A percentile compares a stretch with the other conserved stretches of the same genome.
These are phyloP conservation scores for Danaus plexippus DNA, from an alignment of 1,140 invertebrate species.

Conservation along the genomic window DNA sequence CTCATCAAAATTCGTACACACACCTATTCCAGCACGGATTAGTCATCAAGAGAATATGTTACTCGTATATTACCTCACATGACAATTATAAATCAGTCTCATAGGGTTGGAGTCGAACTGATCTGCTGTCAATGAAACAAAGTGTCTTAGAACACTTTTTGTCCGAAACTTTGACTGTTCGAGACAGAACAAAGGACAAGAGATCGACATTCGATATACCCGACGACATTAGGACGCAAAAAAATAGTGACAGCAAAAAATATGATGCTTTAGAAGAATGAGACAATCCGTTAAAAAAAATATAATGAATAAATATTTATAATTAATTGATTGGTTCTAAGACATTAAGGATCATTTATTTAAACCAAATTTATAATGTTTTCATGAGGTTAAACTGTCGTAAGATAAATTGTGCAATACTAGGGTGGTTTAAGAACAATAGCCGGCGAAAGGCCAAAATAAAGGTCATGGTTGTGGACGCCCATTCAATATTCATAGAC, in stretches of 20 bases:
- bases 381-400: not conserved
- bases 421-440: constrained; percentile 43
- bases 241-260: constrained; percentile 3
- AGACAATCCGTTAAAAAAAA: too few relatives aligned
- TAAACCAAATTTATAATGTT: not conserved
- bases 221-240: constrained; percentile 12
- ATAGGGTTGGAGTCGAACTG: constrained; percentile 26
- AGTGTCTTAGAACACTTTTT: constrained; percentile 28
- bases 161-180: constrained; percentile 20
- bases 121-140: constrained; percentile 35
- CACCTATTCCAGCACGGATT: too few relatives aligned
- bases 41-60: not conserved
- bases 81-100: constrained; percentile 11
- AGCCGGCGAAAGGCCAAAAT: constrained; percentile 46
- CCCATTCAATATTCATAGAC: constrained; percentile 56
- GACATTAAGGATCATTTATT: too few relatives aligned
- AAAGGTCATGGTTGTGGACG: constrained; percentile 51
- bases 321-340: too few relatives aligned
- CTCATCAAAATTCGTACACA: too few relatives aligned
- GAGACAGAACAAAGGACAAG: constrained; percentile 22
- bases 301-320: too few relatives aligned
- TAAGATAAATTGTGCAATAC: constrained; percentile 11
- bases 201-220: constrained; percentile 19
- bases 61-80: constrained; percentile 16
- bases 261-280: too few relatives aligned